These are phyloP conservation scores for Semnornis frantzii DNA, from an alignment of 2,113 vertebrate genomes.

Conservation along the genomic window DNA sequence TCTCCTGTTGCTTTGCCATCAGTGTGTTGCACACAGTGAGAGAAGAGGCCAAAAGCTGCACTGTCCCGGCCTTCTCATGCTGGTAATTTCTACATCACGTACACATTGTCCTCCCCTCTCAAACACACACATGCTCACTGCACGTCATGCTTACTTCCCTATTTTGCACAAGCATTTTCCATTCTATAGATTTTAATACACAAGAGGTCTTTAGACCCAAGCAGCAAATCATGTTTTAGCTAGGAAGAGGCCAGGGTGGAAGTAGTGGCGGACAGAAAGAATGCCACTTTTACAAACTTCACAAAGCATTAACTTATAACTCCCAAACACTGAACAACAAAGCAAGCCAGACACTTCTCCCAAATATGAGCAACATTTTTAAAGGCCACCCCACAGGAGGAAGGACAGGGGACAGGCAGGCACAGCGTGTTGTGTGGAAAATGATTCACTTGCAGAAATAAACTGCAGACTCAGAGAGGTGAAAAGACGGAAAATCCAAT, in stretches of 20 bases:
- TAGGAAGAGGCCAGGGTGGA: not conserved
- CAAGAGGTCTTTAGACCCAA: not conserved
- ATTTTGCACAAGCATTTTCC: not conserved
- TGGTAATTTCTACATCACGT: not conserved
- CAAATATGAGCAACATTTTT: not conserved
- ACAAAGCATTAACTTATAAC: not conserved
- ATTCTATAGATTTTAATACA: not conserved
- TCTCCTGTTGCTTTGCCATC: not conserved
- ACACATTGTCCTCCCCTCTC: not conserved
- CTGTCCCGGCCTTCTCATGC: not conserved
- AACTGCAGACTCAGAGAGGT: not conserved
- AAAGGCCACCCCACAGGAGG: not conserved
- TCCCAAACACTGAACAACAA: not conserved
- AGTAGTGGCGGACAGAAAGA: not conserved
- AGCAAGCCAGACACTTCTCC: not conserved
- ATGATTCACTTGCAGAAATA: slow-evolving; percentile 15
- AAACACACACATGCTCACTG: not conserved
- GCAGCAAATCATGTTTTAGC: not conserved
- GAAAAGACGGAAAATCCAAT: slow-evolving; percentile 35
- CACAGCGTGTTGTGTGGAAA: not conserved
- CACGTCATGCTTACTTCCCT: not conserved
- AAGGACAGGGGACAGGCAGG: not conserved
- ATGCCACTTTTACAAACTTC: not conserved
- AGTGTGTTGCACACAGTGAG: not conserved
- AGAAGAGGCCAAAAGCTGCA: not conserved